Evolutionary conservation across 35 echinoderm and acorn worm species (phyloP), one percentile per base, ranked within the genome.

Genomic region (Heliocidaris erythrogramma): DNA sequence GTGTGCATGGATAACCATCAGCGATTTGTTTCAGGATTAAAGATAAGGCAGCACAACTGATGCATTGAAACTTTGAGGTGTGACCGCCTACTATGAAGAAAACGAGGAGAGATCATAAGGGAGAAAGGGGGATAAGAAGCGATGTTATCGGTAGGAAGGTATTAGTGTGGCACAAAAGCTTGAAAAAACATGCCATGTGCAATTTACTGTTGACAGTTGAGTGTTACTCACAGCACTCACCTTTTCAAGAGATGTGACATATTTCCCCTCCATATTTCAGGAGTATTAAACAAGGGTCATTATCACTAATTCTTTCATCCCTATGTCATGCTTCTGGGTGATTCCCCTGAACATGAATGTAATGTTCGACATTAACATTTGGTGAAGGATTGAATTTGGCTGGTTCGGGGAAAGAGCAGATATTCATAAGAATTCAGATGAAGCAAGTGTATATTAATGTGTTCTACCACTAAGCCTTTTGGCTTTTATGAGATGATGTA

Each of bases 161-260:
- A 78, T 78, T 78, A 24, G 21, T 78, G 27, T 78, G 65, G 65
- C 65, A 78, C 65, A n/a, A 78, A 78, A 78, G 65, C 65, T 78
- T 78, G 65, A 78, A 21, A 78, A 78, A 78, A 78, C 65, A 78
- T 78, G 47, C 87, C 87, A 89, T 89, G 87, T 89, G 87, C 47
- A 89, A 47, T 89, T 48, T 89, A 48, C 14, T 89, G 87, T 89
- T 89, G 87, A 89, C 87, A 89, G 87, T 89, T 48, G 47, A 89
- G 47, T 48, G 47, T 89, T 89, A 89, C 87, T 89, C 87, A 89
- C 21, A 78, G 21, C 8, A 78, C 65, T 78, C 65, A 78, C 65
- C 65, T 78, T 78, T 78, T 78, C 4, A 7, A 27, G 21, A 78
- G 65, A 78, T 17, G 65, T 78, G 65, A 78, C 65, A 78, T 21